Conservation (phyloP, 2,797 vertebrate genomes). For the Meda fulgida region DNA sequence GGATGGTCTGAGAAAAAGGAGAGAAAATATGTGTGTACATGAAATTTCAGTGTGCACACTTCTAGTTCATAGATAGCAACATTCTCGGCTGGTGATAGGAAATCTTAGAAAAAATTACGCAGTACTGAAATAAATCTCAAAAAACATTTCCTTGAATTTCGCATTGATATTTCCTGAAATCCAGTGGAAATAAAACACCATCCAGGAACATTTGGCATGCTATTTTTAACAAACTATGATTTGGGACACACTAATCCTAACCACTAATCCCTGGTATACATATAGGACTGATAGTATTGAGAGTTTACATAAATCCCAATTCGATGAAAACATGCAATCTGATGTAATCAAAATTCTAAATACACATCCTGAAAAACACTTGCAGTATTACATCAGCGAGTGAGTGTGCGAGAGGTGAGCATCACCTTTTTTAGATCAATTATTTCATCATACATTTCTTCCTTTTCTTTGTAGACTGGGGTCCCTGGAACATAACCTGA, state of each 20-base stretch:
- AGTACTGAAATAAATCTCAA: neutral
- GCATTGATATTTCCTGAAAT: too few relatives aligned
- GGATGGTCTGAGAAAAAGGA: conserved; percentile 71
- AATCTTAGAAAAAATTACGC: neutral
- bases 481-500: conserved; percentile 80
- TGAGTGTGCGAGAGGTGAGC: neutral
- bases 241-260: conserved; percentile 28
- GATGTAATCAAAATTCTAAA: conserved; percentile 33
- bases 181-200: neutral
- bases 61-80: neutral
- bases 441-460: conserved; percentile 95
- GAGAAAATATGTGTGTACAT: neutral
- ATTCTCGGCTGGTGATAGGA: neutral
- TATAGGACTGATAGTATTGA: neutral
- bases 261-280: conserved; percentile 13
- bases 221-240: conserved; percentile 21
- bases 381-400: neutral
- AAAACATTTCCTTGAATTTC: neutral
- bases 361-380: conserved; percentile 11
- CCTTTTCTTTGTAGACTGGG: conserved; percentile 85
- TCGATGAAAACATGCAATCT: neutral
- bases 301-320: neutral
- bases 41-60: neutral
- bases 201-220: neutral
- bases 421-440: conserved; percentile 91